Evolutionary conservation across 2,888 invertebrate genomes (phyloP), one percentile per base, ranked within the genome.

Genomic region (Drosophila ochracea): DNA sequence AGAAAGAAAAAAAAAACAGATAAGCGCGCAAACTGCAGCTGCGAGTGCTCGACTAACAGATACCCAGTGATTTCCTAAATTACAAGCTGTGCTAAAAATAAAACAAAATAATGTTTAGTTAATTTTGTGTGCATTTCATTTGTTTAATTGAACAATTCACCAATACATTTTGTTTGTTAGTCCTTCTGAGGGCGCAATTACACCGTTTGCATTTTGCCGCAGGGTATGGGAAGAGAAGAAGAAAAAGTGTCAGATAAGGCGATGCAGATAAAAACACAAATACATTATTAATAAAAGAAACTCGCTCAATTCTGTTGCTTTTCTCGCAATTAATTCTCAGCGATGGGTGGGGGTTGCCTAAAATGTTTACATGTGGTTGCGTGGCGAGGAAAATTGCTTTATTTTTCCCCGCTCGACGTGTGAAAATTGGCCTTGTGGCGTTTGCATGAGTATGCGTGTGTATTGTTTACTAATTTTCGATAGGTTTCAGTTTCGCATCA

Each of bases 341-440:
- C 54, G 39, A 19, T 13, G 54, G 43, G 39, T 35, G 57, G 31
- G 68, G 68, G 74, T 64, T 55, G 52, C 69, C 70, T 35, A 67
- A 85, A 80, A 70, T 89, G 89, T 83, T 89, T 89, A 86, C 89
- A 86, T 89, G 77, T 83, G 78, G 73, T 68, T 76, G 81, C 43
- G 57, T 53, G 68, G 63, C 73, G 73, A 70, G 78, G 80, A 82
- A 88, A 88, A 90, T 78, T 67, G 78, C 79, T 69, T 73, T 87
- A 35, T 84, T 89, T 82, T 89, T 77, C n/a, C 67, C 67, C 58
- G 68, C 79, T 80, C 74, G 59, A 19, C 30, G 60, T 78, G 82
- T 78, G 88, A 89, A 75, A 84, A 90, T 88, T 85, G 80, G 79
- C 84, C 79, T 88, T 82, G 87, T 55, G 63, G 58, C 43, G 54